Evolutionary conservation across 2,888 invertebrate species (phyloP).

Genomic region (Anticlea derivata): DNA sequence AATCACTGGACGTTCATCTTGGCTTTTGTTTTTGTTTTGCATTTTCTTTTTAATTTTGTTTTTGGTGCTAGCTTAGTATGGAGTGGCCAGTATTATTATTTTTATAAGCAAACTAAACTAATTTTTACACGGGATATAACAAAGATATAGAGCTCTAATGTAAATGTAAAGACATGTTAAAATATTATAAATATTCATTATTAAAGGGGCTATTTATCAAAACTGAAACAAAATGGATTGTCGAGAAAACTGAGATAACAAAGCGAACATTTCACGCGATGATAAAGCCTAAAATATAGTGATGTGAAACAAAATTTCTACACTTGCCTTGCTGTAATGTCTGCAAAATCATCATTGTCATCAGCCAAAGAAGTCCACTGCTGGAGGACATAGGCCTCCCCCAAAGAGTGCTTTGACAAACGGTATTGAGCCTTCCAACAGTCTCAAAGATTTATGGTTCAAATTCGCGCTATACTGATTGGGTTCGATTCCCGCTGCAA

Average conservation of each 20-base stretch:
- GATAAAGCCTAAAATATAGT: constrained; percentile 8
- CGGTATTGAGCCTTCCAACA: too few species aligned
- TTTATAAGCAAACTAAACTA: too few species aligned
- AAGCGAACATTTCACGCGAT: constrained; percentile 25
- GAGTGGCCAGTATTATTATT: constrained; percentile 6
- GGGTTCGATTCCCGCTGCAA: too few species aligned
- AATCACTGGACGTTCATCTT: constrained; percentile 72
- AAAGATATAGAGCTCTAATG: background rate
- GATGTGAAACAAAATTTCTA: constrained; percentile 9
- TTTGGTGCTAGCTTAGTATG: constrained; percentile 23
- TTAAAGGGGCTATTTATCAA: constrained; percentile 17
- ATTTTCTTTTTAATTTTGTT: constrained; percentile 51
- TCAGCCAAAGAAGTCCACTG: too few species aligned
- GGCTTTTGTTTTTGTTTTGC: constrained; percentile 63
- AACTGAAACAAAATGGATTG: constrained; percentile 26
- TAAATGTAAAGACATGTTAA: background rate
- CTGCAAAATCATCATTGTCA: too few species aligned
- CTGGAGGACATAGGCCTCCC: too few species aligned
- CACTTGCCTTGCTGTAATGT: too few species aligned
- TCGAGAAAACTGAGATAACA: constrained; percentile 16
- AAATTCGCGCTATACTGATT: too few species aligned
- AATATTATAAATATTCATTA: constrained; percentile 10
- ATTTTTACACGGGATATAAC: background rate
- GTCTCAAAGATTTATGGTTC: too few species aligned
- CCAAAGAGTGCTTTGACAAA: too few species aligned